Conservation (phyloP, 2,113 vertebrate species). For the Bagarius yarrelli region DNA sequence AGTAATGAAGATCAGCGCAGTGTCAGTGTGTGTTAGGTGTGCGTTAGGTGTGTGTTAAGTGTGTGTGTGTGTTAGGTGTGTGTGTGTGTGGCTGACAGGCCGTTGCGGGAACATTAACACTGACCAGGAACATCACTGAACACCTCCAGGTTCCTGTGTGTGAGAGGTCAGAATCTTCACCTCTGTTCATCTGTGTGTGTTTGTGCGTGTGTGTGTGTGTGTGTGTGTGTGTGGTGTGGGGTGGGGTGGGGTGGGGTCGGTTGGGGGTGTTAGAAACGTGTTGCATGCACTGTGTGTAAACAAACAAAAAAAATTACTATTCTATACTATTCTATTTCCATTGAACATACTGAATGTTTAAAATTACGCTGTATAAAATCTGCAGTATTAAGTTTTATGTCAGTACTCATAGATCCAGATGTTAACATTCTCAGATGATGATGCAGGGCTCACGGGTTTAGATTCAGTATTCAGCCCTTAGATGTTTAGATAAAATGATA, state of each 20-base stretch:
- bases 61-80: neutral
- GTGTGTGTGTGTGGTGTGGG: neutral
- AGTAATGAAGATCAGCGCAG: neutral
- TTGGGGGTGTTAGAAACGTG: neutral
- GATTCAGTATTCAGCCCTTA: too few relatives aligned
- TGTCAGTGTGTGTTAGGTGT: neutral
- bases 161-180: conserved; percentile 3
- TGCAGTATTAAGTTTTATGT: too few relatives aligned
- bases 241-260: too few relatives aligned
- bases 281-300: neutral
- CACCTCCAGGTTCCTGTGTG: conserved; percentile 1
- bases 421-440: too few relatives aligned
- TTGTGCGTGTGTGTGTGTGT: neutral
- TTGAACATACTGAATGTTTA: too few relatives aligned
- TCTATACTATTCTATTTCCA: too few relatives aligned
- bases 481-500: too few relatives aligned
- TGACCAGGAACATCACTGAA: conserved; percentile 14
- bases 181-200: neutral
- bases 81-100: conserved; percentile 10
- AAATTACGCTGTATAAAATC: too few relatives aligned
- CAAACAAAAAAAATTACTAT: too few relatives aligned
- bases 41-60: neutral
- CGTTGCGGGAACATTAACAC: conserved; percentile 19
- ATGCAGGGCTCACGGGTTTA: too few relatives aligned
- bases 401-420: too few relatives aligned